Conservation (phyloP, 2,797 vertebrate species). For the Pelochelys cantorii region DNA sequence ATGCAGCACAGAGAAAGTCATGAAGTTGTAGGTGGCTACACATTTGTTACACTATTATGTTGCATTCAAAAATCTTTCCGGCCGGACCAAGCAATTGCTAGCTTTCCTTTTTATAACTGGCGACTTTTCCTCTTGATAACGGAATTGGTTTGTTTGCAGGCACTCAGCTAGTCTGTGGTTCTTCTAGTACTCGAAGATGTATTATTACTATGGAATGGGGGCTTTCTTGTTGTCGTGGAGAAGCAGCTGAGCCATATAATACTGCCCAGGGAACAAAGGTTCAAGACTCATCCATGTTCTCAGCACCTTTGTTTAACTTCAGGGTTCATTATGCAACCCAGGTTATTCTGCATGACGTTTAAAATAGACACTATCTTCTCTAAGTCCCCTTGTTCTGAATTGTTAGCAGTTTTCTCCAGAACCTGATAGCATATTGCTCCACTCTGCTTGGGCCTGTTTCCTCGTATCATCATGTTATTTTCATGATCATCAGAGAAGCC, state of each 20-base stretch:
- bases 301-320: conserved; percentile 59
- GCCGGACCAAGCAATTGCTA: accelerated
- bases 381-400: conserved; percentile 54
- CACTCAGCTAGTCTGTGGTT: accelerated
- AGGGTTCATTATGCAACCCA: conserved; percentile 42
- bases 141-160: accelerated
- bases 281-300: conserved; percentile 58
- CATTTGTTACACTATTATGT: neutral
- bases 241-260: conserved; percentile 26
- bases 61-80: neutral
- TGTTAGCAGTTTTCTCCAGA: neutral
- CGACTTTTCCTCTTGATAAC: accelerated
- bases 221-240: neutral
- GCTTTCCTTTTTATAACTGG: accelerated
- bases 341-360: conserved; percentile 62
- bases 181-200: neutral
- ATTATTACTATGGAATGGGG: neutral
- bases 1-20: neutral
- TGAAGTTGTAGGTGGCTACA: neutral
- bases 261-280: conserved; percentile 36
- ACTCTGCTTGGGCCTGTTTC: neutral
- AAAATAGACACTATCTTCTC: conserved; percentile 68
- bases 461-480: neutral
- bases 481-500: conserved; percentile 28
- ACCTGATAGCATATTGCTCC: neutral